Evolutionary conservation across 2,113 vertebrate species (phyloP).

Genomic region (Saiga tatarica): DNA sequence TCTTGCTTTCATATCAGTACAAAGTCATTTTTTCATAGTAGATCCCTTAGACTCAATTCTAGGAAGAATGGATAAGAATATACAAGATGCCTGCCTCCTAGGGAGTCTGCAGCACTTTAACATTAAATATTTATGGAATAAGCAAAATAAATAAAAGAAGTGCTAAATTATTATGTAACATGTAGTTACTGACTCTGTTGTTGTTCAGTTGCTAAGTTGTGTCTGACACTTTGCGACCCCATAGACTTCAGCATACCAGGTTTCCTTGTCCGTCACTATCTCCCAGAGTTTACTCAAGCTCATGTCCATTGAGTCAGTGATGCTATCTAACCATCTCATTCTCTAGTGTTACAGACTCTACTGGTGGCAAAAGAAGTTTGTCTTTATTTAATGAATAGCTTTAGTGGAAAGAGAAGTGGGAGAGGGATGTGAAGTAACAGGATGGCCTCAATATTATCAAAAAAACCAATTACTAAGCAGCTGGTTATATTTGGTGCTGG

Average conservation of each 20-base stretch:
- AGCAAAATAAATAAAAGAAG: background rate
- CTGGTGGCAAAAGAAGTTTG: background rate
- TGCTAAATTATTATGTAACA: background rate
- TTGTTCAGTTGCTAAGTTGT: background rate
- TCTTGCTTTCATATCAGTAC: background rate
- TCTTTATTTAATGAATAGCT: background rate
- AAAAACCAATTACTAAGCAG: background rate
- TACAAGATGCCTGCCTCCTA: background rate
- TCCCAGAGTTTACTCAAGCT: background rate
- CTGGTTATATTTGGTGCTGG: background rate
- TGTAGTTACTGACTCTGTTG: background rate
- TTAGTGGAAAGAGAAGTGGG: background rate
- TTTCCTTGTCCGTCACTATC: background rate
- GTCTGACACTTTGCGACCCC: background rate
- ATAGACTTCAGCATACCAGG: background rate
- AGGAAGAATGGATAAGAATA: background rate
- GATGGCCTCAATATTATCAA: background rate
- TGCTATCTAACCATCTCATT: background rate
- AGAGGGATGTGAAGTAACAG: background rate
- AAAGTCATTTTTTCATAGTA: background rate
- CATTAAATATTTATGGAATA: background rate
- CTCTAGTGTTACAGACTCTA: background rate
- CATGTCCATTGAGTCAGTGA: background rate
- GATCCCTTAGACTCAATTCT: background rate
- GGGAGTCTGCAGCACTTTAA: background rate